These are phyloP conservation scores for Synergus gifuensis DNA, from an alignment of 2,888 invertebrate species.

Conservation along the genomic window DNA sequence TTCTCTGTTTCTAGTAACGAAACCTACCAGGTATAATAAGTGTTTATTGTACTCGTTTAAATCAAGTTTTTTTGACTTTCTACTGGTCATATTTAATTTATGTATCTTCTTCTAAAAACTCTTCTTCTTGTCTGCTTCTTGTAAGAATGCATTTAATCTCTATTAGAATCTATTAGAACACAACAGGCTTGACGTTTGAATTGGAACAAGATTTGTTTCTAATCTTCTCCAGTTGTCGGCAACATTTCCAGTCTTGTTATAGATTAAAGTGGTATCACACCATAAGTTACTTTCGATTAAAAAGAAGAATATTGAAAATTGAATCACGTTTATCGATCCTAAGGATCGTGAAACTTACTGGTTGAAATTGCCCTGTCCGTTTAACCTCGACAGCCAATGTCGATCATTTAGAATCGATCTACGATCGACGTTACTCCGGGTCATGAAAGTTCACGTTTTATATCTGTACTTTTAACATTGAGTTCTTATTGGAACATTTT, in stretches of 20 bases:
- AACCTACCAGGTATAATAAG: background rate
- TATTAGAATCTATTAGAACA: background rate
- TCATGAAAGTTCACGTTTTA: constrained; percentile 10
- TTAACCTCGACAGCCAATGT: constrained; percentile 58
- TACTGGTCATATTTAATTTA: background rate
- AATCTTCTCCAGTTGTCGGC: background rate
- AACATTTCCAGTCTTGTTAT: background rate
- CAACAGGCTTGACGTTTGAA: background rate
- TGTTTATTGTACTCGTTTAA: background rate
- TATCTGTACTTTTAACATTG: constrained; percentile 8
- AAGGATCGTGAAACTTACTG: constrained; percentile 6
- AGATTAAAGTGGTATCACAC: constrained; percentile 21
- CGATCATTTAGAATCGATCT: constrained; percentile 51
- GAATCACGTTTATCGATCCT: constrained; percentile 23
- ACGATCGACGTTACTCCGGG: background rate
- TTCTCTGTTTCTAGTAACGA: constrained; percentile 5
- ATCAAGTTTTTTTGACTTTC: background rate
- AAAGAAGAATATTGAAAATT: constrained; percentile 24
- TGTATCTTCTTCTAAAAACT: background rate
- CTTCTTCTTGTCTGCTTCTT: background rate
- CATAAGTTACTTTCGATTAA: background rate
- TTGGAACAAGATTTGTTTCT: background rate
- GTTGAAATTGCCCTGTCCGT: constrained; percentile 63
- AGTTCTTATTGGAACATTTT: background rate
- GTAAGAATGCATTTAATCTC: background rate